A percentile compares a stretch with the other conserved stretches of the same genome.
phyloP scores from a whole-genome alignment of 2,113 vertebrate species.

The Arenaria interpres region DNA sequence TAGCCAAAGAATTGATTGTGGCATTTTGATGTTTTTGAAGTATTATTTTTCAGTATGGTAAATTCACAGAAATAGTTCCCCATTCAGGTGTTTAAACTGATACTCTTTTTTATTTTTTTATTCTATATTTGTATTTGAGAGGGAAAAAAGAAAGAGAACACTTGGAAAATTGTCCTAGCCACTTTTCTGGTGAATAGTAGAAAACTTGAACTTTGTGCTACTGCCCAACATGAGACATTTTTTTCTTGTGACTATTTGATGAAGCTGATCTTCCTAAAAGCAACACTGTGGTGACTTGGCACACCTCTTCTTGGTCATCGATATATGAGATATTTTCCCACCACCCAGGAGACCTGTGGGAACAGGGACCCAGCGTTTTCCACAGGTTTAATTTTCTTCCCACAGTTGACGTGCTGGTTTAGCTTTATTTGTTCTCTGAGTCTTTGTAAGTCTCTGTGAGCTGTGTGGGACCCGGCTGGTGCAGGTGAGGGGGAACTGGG shows the following conservation, averaged over 20 bases:
- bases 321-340: background rate
- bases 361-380: background rate
- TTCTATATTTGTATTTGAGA: slow-evolving; percentile 40
- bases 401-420: background rate
- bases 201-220: background rate
- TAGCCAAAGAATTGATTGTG: background rate
- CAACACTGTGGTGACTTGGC: background rate
- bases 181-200: background rate
- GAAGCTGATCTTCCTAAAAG: background rate
- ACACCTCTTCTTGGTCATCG: background rate
- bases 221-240: background rate
- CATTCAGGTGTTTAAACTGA: background rate
- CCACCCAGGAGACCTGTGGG: background rate
- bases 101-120: background rate
- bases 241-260: background rate
- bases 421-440: background rate
- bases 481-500: background rate
- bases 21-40: background rate
- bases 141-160: background rate
- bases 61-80: background rate
- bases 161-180: slow-evolving; percentile 12
- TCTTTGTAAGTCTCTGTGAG: background rate
- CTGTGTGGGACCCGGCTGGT: too few relatives aligned
- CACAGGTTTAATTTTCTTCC: background rate
- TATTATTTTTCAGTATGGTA: background rate